Evolutionary conservation across 2,888 invertebrate species (phyloP), one percentile per base, ranked within the genome.

Genomic region (Drosophila parthenogenetica): DNA sequence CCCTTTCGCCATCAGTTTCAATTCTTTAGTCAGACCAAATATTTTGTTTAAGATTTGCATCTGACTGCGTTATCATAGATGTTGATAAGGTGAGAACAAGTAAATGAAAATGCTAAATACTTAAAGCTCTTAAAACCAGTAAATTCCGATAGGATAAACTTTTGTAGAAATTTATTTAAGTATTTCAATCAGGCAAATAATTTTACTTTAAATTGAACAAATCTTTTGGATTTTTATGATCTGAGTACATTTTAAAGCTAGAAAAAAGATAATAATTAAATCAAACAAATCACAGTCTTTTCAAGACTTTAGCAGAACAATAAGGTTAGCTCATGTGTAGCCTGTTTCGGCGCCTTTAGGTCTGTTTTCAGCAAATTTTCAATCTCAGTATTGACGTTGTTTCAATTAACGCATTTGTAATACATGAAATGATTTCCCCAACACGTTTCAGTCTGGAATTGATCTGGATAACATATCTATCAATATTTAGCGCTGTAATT

Each of bases 11-110:
- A 46, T n/a, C 8, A 7, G 10, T 42, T 40, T 13, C 10, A 3
- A 5, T 32, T 57, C n/a, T 39, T 51, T 39, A 7, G 43, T 87
- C 90, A 88, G 57, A 45, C 43, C 76, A 90, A 90, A 90, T 90
- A 90, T 90, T 90, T 89, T 85, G 63, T 63, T 42, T 57, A 59
- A 83, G 88, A 90, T 90, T 88, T 71, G 70, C 76, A 89, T 89
- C 89, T 84, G 76, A 53, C 59, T 57, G 69, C 70, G 51, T 80
- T 87, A 85, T 85, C 79, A 37, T 53, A 43, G 69, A 58, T 69
- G 48, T 63, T 63, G 43, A 65, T 13, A 13, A 13, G 35, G 43
- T 19, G 32, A 48, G 37, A 37, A 45, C 16, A 57, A 16, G 13
- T 37, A 46, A 14, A 32, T 32, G 11, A n/a, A 14, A 45, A 19